phyloP scores from a whole-genome alignment of 2,888 invertebrate species.

The Rhabditoides inermis region DNA sequence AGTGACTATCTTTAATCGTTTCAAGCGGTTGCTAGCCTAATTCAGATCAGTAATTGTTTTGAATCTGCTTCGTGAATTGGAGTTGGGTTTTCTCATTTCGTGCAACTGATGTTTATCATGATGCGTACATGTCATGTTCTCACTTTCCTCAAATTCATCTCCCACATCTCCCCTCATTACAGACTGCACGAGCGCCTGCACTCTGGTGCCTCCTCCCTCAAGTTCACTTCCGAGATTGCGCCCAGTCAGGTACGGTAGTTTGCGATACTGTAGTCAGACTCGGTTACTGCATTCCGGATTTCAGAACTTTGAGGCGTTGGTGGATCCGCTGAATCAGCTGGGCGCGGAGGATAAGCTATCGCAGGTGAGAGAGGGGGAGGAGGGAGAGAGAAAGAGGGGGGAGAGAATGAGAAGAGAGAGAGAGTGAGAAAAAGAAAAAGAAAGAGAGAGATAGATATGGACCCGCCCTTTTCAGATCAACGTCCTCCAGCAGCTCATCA shows the following conservation, averaged over 20 bases:
- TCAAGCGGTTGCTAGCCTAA: no score
- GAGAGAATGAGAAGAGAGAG: background rate
- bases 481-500: constrained; percentile 40
- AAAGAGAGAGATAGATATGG: background rate
- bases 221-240: constrained; percentile 23
- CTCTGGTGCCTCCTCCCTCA: constrained; percentile 23
- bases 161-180: no score
- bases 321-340: constrained; percentile 78
- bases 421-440: background rate
- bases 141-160: no score
- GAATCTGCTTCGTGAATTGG: no score
- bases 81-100: no score
- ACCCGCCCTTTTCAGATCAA: constrained; percentile 26
- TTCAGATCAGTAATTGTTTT: no score
- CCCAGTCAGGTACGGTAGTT: no score
- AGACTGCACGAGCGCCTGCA: constrained; percentile 37
- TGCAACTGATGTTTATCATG: no score
- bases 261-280: no score
- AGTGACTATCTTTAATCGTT: no score
- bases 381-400: background rate
- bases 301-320: constrained; percentile 74
- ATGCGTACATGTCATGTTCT: no score
- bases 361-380: constrained; percentile 63
- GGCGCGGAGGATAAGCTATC: constrained; percentile 81
- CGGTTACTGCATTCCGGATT: constrained; percentile 3